A percentile compares a stretch with the other conserved stretches of the same genome.
Conservation (phyloP, 2,888 invertebrate species). For the Drosophila suboccidentalis region DNA sequence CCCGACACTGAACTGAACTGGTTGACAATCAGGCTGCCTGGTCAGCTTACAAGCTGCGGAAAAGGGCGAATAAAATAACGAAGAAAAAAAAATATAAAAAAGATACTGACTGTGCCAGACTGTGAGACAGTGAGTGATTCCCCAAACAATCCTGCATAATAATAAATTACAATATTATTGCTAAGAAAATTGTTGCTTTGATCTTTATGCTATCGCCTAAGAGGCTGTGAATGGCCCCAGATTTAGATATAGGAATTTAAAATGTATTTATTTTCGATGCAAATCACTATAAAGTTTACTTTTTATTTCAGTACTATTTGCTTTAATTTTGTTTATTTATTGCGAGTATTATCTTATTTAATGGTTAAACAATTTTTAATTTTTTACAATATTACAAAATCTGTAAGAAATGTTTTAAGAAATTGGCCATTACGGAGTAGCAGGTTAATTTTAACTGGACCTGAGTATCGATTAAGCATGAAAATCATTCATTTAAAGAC, state of each 20-base stretch:
- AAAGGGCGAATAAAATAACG: background rate
- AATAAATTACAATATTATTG: constrained; percentile 44
- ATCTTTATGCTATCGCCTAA: constrained; percentile 27
- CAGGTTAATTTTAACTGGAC: constrained; percentile 43
- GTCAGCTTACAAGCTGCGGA: constrained; percentile 17
- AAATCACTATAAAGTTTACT: no score
- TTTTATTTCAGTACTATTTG: background rate
- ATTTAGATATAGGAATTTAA: constrained; percentile 6
- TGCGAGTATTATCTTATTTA: background rate
- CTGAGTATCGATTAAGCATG: constrained; percentile 58
- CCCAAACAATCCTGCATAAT: constrained; percentile 33
- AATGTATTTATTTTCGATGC: background rate
- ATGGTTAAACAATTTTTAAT: background rate
- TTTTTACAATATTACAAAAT: constrained; percentile 6
- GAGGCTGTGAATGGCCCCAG: constrained; percentile 3
- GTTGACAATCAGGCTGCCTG: constrained; percentile 70
- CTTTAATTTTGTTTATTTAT: background rate
- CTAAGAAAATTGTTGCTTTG: constrained; percentile 49
- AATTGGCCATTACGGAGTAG: constrained; percentile 28
- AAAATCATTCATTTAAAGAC: constrained; percentile 76
- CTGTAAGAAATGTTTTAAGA: background rate
- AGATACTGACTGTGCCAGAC: constrained; percentile 1
- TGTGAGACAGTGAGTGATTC: constrained; percentile 4
- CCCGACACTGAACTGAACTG: constrained; percentile 48
- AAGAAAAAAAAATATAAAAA: constrained; percentile 9